Percentiles rank a stretch among this genome's conserved stretches.
Conservation (phyloP, 2,888 invertebrate genomes). For the Ochropacha duplaris region DNA sequence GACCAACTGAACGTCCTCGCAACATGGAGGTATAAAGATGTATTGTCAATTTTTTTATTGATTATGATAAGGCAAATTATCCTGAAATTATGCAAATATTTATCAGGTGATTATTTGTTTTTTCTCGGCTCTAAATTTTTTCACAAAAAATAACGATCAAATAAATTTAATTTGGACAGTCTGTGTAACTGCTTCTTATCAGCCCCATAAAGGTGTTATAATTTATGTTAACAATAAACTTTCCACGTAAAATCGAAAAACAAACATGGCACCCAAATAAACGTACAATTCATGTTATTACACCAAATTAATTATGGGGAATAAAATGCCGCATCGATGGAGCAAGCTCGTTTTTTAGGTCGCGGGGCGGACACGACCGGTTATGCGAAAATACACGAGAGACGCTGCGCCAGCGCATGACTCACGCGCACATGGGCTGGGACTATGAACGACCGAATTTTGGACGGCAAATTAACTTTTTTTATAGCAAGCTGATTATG, state of each 20-base stretch:
- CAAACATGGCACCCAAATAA: conserved; percentile 14
- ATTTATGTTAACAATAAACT: conserved; percentile 24
- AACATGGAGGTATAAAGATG: conserved; percentile 15
- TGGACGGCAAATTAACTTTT: conserved; percentile 37
- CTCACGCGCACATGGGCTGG: conserved; percentile 44
- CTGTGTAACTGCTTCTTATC: not conserved
- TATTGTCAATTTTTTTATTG: not conserved
- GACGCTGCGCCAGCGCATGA: conserved; percentile 36
- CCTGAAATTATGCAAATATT: no score
- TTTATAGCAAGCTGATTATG: conserved; percentile 20
- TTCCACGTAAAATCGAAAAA: conserved; percentile 16
- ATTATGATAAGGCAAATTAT: no score
- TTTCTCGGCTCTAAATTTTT: not conserved
- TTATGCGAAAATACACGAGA: conserved; percentile 46
- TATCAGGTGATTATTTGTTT: no score
- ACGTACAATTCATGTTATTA: conserved; percentile 26
- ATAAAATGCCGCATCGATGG: conserved; percentile 40
- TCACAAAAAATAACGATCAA: not conserved
- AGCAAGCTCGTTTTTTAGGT: conserved; percentile 27
- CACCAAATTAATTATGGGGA: conserved; percentile 35
- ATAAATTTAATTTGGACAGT: conserved; percentile 12
- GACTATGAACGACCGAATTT: conserved; percentile 34
- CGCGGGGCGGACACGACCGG: conserved; percentile 34
- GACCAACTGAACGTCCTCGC: conserved; percentile 11
- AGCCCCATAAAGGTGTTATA: conserved; percentile 18